Base-by-base conservation (phyloP, 2,888 invertebrate genomes). In the Platypus cylindrus region DNA sequence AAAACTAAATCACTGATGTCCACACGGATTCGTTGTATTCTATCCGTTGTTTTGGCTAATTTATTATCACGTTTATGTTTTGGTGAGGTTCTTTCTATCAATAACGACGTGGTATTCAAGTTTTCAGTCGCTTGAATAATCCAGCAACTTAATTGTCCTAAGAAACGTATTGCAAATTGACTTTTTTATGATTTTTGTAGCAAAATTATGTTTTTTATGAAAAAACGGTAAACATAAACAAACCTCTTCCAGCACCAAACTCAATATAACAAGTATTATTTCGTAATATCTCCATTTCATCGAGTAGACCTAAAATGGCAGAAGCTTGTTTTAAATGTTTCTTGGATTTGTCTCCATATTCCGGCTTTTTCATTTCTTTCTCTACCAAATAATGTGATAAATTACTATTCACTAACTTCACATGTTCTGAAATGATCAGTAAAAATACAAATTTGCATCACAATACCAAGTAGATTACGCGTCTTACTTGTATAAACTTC, bases 171-270 rank as follows among this genome's bases (percentile, higher is more conserved):
- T 14, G 7, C 8, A 11, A 26, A 26, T 20, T 20, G 20, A 20
- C 9, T 20, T 20, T 20, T 20, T 20, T 7, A 7, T 20, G 20
- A 20, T 20, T 5, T 24, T 7, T 24, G 7, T 20, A 8, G 8
- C 22, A 26, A 26, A 18, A 5, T 30, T 15, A n/a, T 11, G 9
- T 5, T 30, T 22, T 14, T 13, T 31, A 31, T 17, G 5, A 30
- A 5, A 30, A 26, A 26, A 17, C 16, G 15, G 16, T 8, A 25
- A 25, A 25, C 15, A 23, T 29, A 17, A 22, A 31, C 37, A 24
- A 53, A 75, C 84, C 90, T 70, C 82, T 84, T n/a, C 90, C 90
- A 8, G 89, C 89, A 1, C 90, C 90, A 53, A 89, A 78, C 59
- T 91, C 91, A 37, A 90, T 71, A 48, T 74, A 89, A 59, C 82